Evolutionary conservation across 2,797 vertebrate species (phyloP), one percentile per base, ranked within the genome.

Genomic region (Potorous gilbertii): DNA sequence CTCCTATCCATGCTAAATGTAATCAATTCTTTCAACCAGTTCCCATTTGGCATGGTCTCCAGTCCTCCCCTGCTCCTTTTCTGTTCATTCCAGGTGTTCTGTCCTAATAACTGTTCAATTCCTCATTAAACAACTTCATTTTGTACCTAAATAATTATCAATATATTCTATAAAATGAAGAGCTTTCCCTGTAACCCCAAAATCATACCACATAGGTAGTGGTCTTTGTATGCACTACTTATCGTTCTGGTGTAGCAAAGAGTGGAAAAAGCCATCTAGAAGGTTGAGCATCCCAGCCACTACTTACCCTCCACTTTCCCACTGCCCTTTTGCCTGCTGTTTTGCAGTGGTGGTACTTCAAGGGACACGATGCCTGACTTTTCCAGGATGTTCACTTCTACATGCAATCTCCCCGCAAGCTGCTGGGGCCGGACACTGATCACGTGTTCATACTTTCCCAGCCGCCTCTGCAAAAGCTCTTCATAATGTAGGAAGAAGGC

Each of bases 381-480:
- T 98, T 99, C 99, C 31, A 99, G 98, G 56, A 99, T 98, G 74
- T 99, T 99, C 97, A 99, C 98, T 27, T 99, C 99, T 98, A 99
- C 99, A 0, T 95, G 98, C 81, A 99, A 98, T 96, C 98, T 99
- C 97, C 99, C 99, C 94, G 99, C 99, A 96, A 99, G 98, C 98
- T 99, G 99, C 98, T 99, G 98, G 21, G 99, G 99, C 1, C 99
- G 98, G 93, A 99, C 97, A 92, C 99, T 99, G 97, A 99, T 98
- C 3, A 98, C 97, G 0, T 99, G 99, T 18, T 99, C 99, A 0
- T 99, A 99, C 74, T 98, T 99, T 10, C 99, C 99, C 92, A 99
- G 98, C 0, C 99, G 98, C 46, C 99, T 98, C 97, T 99, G 99
- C 96, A 99, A 98, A 0, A 99, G 99, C 97, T 99, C 99, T 95